phyloP scores from a whole-genome alignment of 2,888 invertebrate genomes.

The Microplitis deprimator region DNA sequence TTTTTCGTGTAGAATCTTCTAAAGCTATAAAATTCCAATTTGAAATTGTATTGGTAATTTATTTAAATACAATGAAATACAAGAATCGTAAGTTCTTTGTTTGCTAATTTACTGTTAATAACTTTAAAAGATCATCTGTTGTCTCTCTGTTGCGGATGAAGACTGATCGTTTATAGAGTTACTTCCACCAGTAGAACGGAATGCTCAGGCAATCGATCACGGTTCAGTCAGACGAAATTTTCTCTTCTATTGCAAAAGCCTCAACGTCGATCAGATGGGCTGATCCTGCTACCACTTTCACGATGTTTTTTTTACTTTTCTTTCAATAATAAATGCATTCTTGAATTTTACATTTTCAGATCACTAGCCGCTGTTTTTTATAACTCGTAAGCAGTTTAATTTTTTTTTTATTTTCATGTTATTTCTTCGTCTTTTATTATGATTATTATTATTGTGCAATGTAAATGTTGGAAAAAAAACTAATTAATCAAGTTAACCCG shows the following conservation, averaged over 20 bases:
- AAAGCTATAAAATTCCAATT: not conserved
- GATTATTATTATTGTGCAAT: not conserved
- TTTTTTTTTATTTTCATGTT: not conserved
- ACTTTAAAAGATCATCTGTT: slow-evolving; percentile 45
- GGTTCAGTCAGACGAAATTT: slow-evolving; percentile 53
- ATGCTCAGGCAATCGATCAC: slow-evolving; percentile 63
- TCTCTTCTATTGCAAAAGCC: slow-evolving; percentile 40
- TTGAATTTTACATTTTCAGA: slow-evolving; percentile 38
- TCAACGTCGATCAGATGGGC: slow-evolving; percentile 32
- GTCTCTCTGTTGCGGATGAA: slow-evolving; percentile 55
- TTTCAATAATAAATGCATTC: slow-evolving; percentile 59
- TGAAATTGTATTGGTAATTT: not conserved
- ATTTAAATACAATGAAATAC: not conserved
- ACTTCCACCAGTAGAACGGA: slow-evolving; percentile 49
- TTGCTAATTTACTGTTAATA: slow-evolving; percentile 60
- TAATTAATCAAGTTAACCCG: not conserved
- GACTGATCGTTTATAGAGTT: slow-evolving; percentile 66
- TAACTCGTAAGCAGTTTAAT: not conserved
- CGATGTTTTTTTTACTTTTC: slow-evolving; percentile 22
- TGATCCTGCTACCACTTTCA: slow-evolving; percentile 27
- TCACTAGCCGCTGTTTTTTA: slow-evolving; percentile 18
- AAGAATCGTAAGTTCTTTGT: slow-evolving; percentile 53
- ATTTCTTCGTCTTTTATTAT: not conserved
- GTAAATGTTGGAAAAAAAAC: not conserved
- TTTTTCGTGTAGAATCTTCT: too few relatives aligned